Base-by-base conservation (phyloP, 2,797 vertebrate species). In the Centropyge bicolor region DNA sequence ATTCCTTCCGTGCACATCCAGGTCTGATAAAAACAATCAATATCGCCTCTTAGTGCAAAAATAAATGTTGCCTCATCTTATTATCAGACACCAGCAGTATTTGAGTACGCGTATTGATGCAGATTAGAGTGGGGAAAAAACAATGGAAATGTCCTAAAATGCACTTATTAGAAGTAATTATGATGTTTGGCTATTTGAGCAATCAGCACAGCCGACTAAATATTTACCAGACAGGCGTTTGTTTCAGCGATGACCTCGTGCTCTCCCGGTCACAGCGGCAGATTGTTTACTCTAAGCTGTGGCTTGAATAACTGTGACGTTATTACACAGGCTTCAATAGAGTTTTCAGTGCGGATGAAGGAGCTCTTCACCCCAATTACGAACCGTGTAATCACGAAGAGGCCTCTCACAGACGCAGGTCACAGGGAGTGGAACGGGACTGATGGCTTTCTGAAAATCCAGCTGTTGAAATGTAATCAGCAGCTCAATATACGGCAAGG, bases 381-480 rank as follows among this genome's bases (percentile, higher is more conserved):
- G 57, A 82, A 69, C 62, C 63, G 16, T 81, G 27, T 70, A 70
- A 78, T 80, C 65, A 84, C 19, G n/a, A 51, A 55, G 27, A 20
- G 61, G 46, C 59, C 66, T 72, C 66, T 68, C 57, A 43, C 14
- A 27, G 0, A 8, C 31, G 55, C 19, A 38, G 4, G 70, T 57
- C 17, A 40, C 20, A 55, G 66, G 64, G 27, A 24, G 4, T 35
- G 19, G 19, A 63, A 67, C 52, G 46, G 38, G 0, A 1, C 16
- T 10, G 40, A 2, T 54, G 40, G 57, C 73, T 52, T 19, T 57
- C 24, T 49, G 54, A 40, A 41, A 66, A 48, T 43, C 24, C 54
- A 62, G 12, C 48, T 0, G 0, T 40, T 52, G 24, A 68, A 75
- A 74, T 74, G 27, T 31, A 31, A 0, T 45, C 59, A 43, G n/a